Evolutionary conservation across 2,797 vertebrate species (phyloP).

Genomic region (Hylomyscus alleni): DNA sequence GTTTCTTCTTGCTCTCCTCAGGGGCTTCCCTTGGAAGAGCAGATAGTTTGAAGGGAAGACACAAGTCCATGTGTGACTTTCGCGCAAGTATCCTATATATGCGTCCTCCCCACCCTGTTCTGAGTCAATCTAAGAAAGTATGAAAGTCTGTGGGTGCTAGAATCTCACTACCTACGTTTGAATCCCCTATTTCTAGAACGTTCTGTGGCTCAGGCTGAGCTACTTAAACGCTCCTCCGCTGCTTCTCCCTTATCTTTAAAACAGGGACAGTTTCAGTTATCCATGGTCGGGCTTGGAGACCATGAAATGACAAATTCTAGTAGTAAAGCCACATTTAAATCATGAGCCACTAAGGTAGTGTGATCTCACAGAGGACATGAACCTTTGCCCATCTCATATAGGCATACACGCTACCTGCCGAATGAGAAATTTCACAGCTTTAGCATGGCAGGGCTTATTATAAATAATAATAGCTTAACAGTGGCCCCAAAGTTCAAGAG

Average conservation of each 20-base stretch:
- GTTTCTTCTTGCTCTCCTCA: neutral
- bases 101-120: neutral
- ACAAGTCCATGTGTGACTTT: accelerated
- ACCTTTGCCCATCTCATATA: neutral
- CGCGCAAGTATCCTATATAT: neutral
- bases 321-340: neutral
- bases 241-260: neutral
- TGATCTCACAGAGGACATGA: neutral
- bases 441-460: neutral
- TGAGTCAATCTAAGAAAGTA: neutral
- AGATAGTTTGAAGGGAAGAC: neutral
- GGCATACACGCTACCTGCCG: too few species aligned
- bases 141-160: neutral
- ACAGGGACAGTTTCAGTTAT: neutral
- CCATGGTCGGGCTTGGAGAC: neutral
- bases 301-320: neutral
- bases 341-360: neutral
- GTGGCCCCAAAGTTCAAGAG: neutral
- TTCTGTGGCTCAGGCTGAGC: neutral
- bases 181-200: neutral
- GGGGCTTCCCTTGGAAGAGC: accelerated
- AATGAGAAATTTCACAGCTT: neutral
- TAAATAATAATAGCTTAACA: neutral
- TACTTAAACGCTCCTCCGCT: neutral
- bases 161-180: neutral